Evolutionary conservation across 1,140 invertebrate species (phyloP).

Genomic region (Lutraria rhynchaena): DNA sequence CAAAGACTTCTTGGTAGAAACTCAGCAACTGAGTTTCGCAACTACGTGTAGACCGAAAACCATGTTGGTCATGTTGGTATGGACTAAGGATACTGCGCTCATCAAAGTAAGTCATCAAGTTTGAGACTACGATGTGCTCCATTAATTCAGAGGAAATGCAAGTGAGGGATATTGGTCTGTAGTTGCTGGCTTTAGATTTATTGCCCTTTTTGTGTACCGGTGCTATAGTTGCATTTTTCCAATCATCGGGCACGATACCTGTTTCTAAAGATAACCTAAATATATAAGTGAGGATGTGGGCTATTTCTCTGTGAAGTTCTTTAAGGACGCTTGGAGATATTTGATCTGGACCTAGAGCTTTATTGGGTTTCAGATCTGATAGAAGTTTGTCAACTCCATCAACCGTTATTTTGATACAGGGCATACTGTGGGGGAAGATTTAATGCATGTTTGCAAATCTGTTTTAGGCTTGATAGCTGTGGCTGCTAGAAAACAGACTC

Average conservation of each 20-base stretch:
- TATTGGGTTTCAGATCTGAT: slow-evolving; percentile 29
- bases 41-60: slow-evolving; percentile 50
- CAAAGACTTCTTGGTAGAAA: slow-evolving; percentile 46
- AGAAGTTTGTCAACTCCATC: slow-evolving; percentile 39
- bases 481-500: slow-evolving; percentile 37
- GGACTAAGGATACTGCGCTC: slow-evolving; percentile 27
- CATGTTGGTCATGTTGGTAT: slow-evolving; percentile 49
- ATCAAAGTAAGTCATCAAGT: slow-evolving; percentile 48
- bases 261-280: slow-evolving; percentile 32
- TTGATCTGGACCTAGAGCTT: slow-evolving; percentile 54
- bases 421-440: background rate
- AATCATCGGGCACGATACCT: slow-evolving; percentile 49
- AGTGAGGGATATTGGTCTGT: slow-evolving; percentile 33
- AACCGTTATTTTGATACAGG: slow-evolving; percentile 17
- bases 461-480: slow-evolving; percentile 19
- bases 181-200: slow-evolving; percentile 33
- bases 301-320: slow-evolving; percentile 36
- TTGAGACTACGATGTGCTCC: slow-evolving; percentile 53
- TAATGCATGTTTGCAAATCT: slow-evolving; percentile 5
- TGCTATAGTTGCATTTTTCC: slow-evolving; percentile 44
- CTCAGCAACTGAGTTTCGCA: slow-evolving; percentile 54
- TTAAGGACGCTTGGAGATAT: slow-evolving; percentile 40
- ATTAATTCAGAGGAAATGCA: slow-evolving; percentile 31
- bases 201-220: slow-evolving; percentile 58
- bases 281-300: slow-evolving; percentile 21